These are phyloP conservation scores for Chunga burmeisteri DNA, from an alignment of 2,113 vertebrate genomes.

Conservation along the genomic window DNA sequence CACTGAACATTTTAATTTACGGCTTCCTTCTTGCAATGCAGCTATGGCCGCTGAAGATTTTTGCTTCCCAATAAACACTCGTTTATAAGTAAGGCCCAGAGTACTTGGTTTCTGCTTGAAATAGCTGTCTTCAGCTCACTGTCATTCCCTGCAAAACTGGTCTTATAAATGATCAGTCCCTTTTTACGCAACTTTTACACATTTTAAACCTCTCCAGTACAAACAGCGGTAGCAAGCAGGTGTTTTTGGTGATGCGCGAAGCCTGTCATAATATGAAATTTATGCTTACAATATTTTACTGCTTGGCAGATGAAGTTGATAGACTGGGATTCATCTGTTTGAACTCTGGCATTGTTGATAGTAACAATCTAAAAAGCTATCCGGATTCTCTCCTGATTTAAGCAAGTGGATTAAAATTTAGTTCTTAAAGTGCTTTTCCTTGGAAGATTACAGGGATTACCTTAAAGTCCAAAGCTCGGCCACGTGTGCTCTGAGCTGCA, in stretches of 20 bases:
- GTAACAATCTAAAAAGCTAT: neutral
- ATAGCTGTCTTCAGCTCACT: neutral
- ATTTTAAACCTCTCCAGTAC: neutral
- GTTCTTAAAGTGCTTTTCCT: neutral
- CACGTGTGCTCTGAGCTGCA: neutral
- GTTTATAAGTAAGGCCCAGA: neutral
- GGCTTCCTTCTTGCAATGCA: neutral
- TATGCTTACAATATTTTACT: neutral
- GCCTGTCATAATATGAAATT: neutral
- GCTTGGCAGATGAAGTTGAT: neutral
- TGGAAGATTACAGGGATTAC: conserved; percentile 18
- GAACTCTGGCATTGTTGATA: neutral
- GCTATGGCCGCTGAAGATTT: neutral
- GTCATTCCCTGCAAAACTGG: neutral
- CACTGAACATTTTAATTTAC: neutral
- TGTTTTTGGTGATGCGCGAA: neutral
- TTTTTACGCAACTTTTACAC: neutral
- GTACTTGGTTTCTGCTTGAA: neutral
- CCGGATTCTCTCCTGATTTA: neutral
- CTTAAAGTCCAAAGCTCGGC: neutral
- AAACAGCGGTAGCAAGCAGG: neutral
- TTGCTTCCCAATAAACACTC: neutral
- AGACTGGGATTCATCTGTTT: neutral
- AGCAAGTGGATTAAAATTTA: conserved; percentile 17
- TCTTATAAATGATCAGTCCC: neutral